Evolutionary conservation across 2,888 invertebrate species (phyloP).

Genomic region (Argyresthia goedartella): DNA sequence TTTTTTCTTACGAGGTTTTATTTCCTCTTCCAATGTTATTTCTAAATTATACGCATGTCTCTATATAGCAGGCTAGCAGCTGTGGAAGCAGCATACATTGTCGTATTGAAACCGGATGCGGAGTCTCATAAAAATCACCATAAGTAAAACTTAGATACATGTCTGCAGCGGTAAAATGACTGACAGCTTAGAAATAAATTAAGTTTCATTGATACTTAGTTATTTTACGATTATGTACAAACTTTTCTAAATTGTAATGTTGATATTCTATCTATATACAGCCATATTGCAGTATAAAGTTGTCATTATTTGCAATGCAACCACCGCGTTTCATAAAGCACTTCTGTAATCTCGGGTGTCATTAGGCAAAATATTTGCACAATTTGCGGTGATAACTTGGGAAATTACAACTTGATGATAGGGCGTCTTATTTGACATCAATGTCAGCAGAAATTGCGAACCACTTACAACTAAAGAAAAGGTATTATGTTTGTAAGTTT

Average conservation of each 20-base stretch:
- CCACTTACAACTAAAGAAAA: background rate
- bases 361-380: constrained; percentile 16
- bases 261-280: background rate
- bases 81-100: too few species aligned
- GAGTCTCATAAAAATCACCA: too few species aligned
- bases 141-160: too few species aligned
- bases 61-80: too few species aligned
- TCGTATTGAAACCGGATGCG: too few species aligned
- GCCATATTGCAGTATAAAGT: background rate
- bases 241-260: too few species aligned
- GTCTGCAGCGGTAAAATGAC: too few species aligned
- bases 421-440: constrained; percentile 1
- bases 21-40: too few species aligned
- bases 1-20: too few species aligned
- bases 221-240: background rate
- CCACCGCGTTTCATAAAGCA: constrained; percentile 2
- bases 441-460: background rate
- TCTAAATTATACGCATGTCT: too few species aligned
- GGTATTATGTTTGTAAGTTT: too few species aligned
- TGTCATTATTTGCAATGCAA: constrained; percentile 1
- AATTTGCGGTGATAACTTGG: constrained; percentile 12
- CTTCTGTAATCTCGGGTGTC: constrained; percentile 5
- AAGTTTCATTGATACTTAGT: background rate
- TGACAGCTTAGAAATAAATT: too few species aligned
- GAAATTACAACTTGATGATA: background rate